Evolutionary conservation across 2,888 invertebrate genomes (phyloP).

Genomic region (Parapristionchus giblindavisi): DNA sequence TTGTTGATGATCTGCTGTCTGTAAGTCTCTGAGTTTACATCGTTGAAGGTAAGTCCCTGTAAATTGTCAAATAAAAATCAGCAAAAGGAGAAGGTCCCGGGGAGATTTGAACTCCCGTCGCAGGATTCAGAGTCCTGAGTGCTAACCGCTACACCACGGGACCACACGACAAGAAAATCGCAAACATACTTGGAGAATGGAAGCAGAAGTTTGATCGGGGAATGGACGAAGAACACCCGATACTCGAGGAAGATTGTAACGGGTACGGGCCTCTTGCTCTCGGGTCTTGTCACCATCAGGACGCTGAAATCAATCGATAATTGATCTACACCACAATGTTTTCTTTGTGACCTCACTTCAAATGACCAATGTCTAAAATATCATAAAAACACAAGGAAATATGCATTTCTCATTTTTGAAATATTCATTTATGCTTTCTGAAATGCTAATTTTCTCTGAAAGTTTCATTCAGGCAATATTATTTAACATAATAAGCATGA

Average conservation of each 20-base stretch:
- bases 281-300: slow-evolving; percentile 68
- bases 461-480: too few relatives aligned
- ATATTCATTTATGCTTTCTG: background rate
- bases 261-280: slow-evolving; percentile 58
- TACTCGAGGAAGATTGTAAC: slow-evolving; percentile 65
- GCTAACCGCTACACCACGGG: slow-evolving; percentile 53
- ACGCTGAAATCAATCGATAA: slow-evolving; percentile 44
- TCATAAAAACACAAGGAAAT: too few relatives aligned
- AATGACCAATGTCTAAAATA: background rate
- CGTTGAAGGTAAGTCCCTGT: slow-evolving; percentile 61
- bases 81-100: slow-evolving; percentile 38
- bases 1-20: slow-evolving; percentile 67
- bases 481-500: too few relatives aligned
- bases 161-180: background rate
- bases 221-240: slow-evolving; percentile 66
- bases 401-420: too few relatives aligned
- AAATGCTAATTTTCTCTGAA: too few relatives aligned
- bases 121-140: slow-evolving; percentile 53
- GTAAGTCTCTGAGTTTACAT: slow-evolving; percentile 68
- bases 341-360: background rate
- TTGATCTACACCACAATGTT: background rate
- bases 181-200: slow-evolving; percentile 45
- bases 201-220: slow-evolving; percentile 66
- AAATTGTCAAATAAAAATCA: background rate
- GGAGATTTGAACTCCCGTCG: slow-evolving; percentile 40